Evolutionary conservation across 2,888 invertebrate genomes (phyloP).

Genomic region (Ochlodes sylvanus): DNA sequence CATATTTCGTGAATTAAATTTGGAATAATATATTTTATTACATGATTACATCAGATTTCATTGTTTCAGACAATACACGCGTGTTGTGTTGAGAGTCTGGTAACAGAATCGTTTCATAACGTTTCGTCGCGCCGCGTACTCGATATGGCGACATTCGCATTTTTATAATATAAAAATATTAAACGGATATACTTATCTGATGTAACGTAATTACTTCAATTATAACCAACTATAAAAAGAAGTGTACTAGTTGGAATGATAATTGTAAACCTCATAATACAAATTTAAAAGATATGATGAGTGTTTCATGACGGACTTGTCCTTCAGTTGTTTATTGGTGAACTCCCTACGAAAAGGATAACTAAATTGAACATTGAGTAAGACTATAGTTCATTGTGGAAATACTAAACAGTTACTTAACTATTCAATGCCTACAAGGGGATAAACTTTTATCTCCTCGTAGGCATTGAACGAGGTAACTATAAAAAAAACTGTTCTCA

Average conservation of each 20-base stretch:
- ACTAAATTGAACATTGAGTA: too few species aligned
- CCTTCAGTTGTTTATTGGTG: too few species aligned
- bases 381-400: too few species aligned
- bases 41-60: not conserved
- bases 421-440: too few species aligned
- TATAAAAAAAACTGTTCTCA: too few species aligned
- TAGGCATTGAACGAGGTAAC: too few species aligned
- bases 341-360: too few species aligned
- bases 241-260: not conserved
- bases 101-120: not conserved
- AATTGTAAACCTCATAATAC: too few species aligned
- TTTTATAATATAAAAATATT: conserved; percentile 1
- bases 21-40: not conserved
- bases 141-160: conserved; percentile 2
- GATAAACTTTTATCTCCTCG: too few species aligned
- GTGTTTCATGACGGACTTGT: too few species aligned
- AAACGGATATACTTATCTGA: conserved; percentile 7
- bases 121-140: not conserved
- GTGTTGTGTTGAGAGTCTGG: not conserved
- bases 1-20: not conserved
- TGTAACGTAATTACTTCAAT: not conserved
- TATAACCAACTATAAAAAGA: not conserved
- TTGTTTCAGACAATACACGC: not conserved
- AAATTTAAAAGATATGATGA: too few species aligned
- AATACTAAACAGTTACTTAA: too few species aligned